A percentile compares a stretch with the other conserved stretches of the same genome.
Conservation (phyloP, 2,888 invertebrate species). For the Thecophora atra region DNA sequence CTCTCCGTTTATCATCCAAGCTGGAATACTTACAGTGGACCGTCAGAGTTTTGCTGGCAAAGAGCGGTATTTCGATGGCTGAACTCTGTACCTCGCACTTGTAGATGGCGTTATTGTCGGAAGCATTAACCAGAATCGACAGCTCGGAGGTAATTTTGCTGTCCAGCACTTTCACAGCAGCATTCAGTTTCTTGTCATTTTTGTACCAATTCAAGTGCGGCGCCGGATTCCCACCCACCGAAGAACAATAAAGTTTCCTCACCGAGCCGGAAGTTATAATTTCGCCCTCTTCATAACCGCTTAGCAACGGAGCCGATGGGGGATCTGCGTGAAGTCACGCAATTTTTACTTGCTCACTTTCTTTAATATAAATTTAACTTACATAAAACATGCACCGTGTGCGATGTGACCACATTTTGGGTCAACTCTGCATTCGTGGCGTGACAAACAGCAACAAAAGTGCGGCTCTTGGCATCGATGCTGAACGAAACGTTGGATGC, state of each 20-base stretch:
- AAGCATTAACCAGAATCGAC: conserved; percentile 59
- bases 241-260: conserved; percentile 58
- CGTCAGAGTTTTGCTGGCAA: conserved; percentile 58
- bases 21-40: conserved; percentile 59
- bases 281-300: conserved; percentile 61
- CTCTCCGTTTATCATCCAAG: neutral
- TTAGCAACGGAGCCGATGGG: conserved; percentile 57
- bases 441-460: conserved; percentile 60
- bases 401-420: conserved; percentile 61
- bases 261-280: conserved; percentile 60
- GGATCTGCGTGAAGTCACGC: conserved; percentile 50
- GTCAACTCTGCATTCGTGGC: conserved; percentile 60
- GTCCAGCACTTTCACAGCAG: conserved; percentile 54
- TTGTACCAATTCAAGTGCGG: conserved; percentile 60
- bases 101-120: conserved; percentile 62
- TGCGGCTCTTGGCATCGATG: conserved; percentile 58
- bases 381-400: conserved; percentile 62
- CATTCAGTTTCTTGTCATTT: conserved; percentile 60
- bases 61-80: conserved; percentile 61
- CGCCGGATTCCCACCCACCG: conserved; percentile 60
- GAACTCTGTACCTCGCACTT: conserved; percentile 62
- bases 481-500: conserved; percentile 58
- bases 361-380: conserved; percentile 46
- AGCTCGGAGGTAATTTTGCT: conserved; percentile 58
- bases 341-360: neutral